A percentile compares a stretch with the other conserved stretches of the same genome.
phyloP scores from a whole-genome alignment of 2,888 invertebrate species.

The Patella depressa region DNA sequence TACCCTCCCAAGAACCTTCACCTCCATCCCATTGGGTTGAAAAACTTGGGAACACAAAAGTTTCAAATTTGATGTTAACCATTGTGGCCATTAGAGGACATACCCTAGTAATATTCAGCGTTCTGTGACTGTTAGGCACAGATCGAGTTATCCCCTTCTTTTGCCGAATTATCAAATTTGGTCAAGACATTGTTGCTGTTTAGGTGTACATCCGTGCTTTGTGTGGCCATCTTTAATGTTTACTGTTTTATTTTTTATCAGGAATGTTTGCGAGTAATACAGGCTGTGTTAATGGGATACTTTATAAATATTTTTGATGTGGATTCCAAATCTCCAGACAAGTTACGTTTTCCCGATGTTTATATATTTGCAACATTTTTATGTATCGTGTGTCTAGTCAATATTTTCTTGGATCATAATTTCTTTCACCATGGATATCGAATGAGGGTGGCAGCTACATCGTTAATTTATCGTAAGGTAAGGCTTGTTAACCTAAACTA shows the following conservation, averaged over 20 bases:
- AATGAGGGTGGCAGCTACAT: constrained; percentile 53
- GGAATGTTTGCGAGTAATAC: constrained; percentile 51
- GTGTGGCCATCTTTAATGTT: too few species aligned
- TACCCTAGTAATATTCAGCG: too few species aligned
- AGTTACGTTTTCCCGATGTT: constrained; percentile 35
- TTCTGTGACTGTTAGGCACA: too few species aligned
- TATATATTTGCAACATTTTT: constrained; percentile 45
- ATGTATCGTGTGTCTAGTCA: constrained; percentile 43
- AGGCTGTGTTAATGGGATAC: constrained; percentile 49
- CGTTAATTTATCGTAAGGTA: constrained; percentile 58
- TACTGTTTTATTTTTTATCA: constrained; percentile 21
- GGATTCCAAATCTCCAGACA: neutral
- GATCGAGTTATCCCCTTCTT: too few species aligned
- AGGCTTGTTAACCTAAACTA: neutral
- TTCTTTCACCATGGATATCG: constrained; percentile 54
- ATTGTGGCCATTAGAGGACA: too few species aligned
- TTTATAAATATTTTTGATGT: constrained; percentile 47
- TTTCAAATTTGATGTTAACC: too few species aligned
- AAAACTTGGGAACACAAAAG: too few species aligned
- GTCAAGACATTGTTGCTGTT: too few species aligned
- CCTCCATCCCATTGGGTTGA: too few species aligned
- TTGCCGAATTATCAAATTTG: too few species aligned
- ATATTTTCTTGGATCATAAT: constrained; percentile 50
- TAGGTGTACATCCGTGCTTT: too few species aligned
- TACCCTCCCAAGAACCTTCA: too few species aligned